Evolutionary conservation across 2,113 vertebrate genomes (phyloP).

Genomic region (Petaurus breviceps): DNA sequence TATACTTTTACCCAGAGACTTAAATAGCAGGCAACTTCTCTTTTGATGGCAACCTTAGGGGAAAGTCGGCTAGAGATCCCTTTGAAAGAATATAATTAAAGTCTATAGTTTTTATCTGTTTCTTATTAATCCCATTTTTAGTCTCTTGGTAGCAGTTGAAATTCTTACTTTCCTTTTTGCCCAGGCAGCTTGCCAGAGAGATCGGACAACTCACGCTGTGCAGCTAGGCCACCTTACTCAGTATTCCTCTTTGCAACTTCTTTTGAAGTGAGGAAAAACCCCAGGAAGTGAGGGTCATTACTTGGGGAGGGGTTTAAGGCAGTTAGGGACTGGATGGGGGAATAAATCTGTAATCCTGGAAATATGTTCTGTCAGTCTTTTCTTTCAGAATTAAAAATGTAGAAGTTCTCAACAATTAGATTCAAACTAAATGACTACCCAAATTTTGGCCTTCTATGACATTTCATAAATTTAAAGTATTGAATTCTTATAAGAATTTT

Average conservation of each 20-base stretch:
- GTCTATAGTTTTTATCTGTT: slow-evolving; percentile 65
- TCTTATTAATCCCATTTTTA: slow-evolving; percentile 60
- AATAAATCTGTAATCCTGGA: slow-evolving; percentile 23
- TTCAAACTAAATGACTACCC: not conserved
- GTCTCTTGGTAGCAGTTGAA: slow-evolving; percentile 37
- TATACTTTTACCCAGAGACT: slow-evolving; percentile 21
- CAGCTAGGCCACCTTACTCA: slow-evolving; percentile 22
- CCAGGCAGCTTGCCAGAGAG: not conserved
- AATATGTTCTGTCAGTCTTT: slow-evolving; percentile 32
- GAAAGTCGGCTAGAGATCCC: slow-evolving; percentile 45
- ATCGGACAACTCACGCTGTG: slow-evolving; percentile 18
- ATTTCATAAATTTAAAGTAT: not conserved
- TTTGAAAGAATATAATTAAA: slow-evolving; percentile 63
- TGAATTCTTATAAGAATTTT: not conserved
- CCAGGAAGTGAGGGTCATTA: slow-evolving; percentile 18
- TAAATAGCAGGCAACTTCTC: not conserved
- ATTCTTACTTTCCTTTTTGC: slow-evolving; percentile 49
- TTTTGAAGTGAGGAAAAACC: slow-evolving; percentile 53
- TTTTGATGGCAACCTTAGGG: slow-evolving; percentile 59
- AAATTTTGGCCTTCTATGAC: slow-evolving; percentile 13
- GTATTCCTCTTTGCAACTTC: not conserved
- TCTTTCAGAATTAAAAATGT: slow-evolving; percentile 50
- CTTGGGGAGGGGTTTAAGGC: slow-evolving; percentile 29
- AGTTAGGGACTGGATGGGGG: slow-evolving; percentile 21
- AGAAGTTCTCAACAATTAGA: not conserved